phyloP scores from a whole-genome alignment of 2,797 vertebrate genomes.

The Alauda arvensis region DNA sequence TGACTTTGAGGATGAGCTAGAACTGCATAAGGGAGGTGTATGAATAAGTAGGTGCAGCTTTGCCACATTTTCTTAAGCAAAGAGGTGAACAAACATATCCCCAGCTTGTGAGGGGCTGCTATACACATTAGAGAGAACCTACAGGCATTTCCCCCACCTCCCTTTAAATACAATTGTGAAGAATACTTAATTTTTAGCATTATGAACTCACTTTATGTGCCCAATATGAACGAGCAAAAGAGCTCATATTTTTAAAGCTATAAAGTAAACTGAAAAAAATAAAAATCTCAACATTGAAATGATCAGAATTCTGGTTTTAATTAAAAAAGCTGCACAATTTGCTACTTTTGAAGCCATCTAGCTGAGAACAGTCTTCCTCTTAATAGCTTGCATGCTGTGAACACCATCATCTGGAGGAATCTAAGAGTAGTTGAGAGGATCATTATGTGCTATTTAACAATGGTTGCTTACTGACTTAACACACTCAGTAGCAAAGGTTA shows the following conservation, averaged over 20 bases:
- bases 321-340: background rate
- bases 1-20: background rate
- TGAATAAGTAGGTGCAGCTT: background rate
- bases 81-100: background rate
- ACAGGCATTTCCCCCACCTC: background rate
- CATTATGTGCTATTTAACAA: background rate
- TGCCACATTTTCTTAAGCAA: background rate
- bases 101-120: background rate
- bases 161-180: background rate
- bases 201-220: background rate
- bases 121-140: background rate
- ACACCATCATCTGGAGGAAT: background rate
- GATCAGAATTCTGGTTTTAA: background rate
- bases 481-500: background rate
- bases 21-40: background rate
- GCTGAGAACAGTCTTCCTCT: background rate
- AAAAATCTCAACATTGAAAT: background rate
- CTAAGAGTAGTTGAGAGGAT: background rate
- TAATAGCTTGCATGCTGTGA: constrained; percentile 6
- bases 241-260: background rate
- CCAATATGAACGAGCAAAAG: background rate
- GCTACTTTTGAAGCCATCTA: background rate
- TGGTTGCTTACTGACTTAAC: background rate
- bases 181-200: background rate
- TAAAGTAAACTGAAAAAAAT: background rate